Evolutionary conservation across 2,113 vertebrate species (phyloP).

Genomic region (Donacobius atricapilla): DNA sequence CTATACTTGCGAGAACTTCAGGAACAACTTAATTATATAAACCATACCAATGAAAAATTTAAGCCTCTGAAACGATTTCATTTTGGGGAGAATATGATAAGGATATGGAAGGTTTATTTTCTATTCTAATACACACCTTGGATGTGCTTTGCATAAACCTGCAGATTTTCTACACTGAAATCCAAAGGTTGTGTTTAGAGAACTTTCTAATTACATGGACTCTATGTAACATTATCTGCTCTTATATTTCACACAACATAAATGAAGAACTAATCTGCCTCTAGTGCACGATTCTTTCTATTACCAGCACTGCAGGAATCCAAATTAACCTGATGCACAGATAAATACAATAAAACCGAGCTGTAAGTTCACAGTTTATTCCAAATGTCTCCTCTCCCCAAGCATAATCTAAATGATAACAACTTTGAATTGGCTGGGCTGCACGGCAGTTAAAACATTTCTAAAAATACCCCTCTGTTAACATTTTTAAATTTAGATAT

Average conservation of each 20-base stretch:
- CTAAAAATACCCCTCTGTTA: neutral
- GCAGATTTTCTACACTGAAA: neutral
- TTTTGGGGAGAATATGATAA: neutral
- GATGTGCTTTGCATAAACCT: neutral
- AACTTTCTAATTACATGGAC: neutral
- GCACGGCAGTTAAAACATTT: neutral
- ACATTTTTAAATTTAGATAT: neutral
- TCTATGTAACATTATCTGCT: neutral
- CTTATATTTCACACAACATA: neutral
- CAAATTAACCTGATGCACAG: neutral
- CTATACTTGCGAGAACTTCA: neutral
- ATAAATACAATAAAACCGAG: neutral
- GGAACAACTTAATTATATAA: neutral
- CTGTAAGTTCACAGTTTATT: neutral
- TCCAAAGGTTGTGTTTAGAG: neutral
- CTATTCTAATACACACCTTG: neutral
- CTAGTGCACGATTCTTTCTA: neutral
- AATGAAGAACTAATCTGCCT: neutral
- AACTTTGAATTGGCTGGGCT: neutral
- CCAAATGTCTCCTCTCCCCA: neutral
- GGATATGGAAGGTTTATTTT: neutral
- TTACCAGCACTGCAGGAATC: neutral
- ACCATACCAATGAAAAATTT: neutral
- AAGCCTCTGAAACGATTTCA: neutral
- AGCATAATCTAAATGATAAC: neutral